Evolutionary conservation across 2,888 invertebrate species (phyloP), one percentile per base, ranked within the genome.

Genomic region (Rotaria socialis): DNA sequence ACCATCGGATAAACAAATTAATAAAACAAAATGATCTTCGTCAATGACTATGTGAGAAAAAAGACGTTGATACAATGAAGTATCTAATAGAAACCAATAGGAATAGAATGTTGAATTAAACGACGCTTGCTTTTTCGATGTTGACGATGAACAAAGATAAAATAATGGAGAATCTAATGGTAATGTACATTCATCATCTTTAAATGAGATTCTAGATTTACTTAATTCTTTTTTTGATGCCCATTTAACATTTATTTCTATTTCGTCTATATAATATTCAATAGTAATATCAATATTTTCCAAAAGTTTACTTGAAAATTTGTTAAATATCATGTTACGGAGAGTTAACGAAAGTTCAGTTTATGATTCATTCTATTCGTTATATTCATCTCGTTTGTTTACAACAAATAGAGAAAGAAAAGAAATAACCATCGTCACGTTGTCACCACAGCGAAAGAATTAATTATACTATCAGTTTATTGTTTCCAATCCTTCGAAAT

Each of bases 131-230:
- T 67, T 67, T 35, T 24, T 56, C 14, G 52, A 56, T 56, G 27
- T 35, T 35, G 35, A 67, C 7, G 67, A 67, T 67, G 67, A 67
- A 67, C 67, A 67, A 27, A 67, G 16, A 67, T 67, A 67, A 7
- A 19, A 67, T 35, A 67, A 67, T 35, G 67, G 67, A 35, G 35
- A 35, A 19, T 35, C 35, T 2, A 8, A 67, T 67, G 67, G 67
- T 67, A 67, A 67, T 67, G 67, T 67, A 67, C 67, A 19, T 67
- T 67, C 67, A 67, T 67, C 67, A 67, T 67, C 67, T 19, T 35
- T 4, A 67, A 35, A 67, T 0, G 67, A 19, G 4, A 67, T 41
- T 35, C 1, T 67, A 35, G 35, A 67, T 27, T 35, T 19, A 41
- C 0, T 35, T 2, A 67, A 35, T 35, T 67, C 67, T 41, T 19